Evolutionary conservation across 2,113 vertebrate species (phyloP).

Genomic region (Alectura lathami): DNA sequence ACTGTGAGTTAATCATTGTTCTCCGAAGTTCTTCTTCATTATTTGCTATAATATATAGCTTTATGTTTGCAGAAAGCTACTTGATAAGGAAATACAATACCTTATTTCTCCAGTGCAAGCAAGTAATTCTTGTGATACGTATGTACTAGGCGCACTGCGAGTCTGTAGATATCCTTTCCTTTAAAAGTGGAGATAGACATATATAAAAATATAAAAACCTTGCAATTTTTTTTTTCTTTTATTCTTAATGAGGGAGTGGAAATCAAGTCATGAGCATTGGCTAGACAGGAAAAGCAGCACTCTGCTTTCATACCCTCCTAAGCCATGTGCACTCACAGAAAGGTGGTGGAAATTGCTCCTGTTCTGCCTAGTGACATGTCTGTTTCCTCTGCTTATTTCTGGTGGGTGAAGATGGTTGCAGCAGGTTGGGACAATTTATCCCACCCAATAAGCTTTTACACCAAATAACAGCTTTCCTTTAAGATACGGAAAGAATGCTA

Average conservation of each 20-base stretch:
- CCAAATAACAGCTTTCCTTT: background rate
- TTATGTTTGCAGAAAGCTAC: background rate
- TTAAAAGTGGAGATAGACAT: background rate
- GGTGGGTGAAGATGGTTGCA: background rate
- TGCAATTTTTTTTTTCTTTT: background rate
- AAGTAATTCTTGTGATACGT: background rate
- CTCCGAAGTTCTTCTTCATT: background rate
- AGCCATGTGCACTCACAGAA: fast-evolving
- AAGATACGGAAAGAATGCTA: background rate
- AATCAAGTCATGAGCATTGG: background rate
- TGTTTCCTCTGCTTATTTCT: background rate
- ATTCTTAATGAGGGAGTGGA: background rate
- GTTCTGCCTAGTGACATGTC: background rate
- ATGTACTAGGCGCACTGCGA: too few relatives aligned
- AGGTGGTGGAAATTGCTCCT: background rate
- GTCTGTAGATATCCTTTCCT: background rate
- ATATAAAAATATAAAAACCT: background rate
- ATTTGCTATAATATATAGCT: background rate
- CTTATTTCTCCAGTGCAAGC: background rate
- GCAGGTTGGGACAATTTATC: too few relatives aligned
- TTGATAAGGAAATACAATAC: background rate
- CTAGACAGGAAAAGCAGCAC: background rate
- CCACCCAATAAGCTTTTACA: background rate
- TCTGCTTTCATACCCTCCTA: background rate
- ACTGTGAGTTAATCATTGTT: background rate